Conservation (phyloP, 2,113 vertebrate species). For the Albula goreensis region DNA sequence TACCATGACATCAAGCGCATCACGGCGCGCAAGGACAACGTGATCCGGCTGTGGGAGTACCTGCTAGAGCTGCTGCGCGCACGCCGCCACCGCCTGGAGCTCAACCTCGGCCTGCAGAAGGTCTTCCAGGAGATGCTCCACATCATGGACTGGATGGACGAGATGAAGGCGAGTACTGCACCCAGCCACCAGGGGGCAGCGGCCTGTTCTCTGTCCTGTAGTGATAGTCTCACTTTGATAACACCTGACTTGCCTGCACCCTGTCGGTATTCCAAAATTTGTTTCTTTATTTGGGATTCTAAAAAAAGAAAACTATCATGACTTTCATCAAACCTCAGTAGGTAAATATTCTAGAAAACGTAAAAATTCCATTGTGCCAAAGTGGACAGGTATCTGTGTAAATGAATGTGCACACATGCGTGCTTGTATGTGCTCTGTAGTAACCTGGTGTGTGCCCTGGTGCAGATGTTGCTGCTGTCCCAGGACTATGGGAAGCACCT, state of each 20-base stretch:
- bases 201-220: background rate
- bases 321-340: too few species aligned
- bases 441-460: background rate
- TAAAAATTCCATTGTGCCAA: too few species aligned
- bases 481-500: constrained; percentile 96
- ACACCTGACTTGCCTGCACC: too few species aligned
- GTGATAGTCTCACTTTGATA: too few species aligned
- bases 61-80: constrained; percentile 90
- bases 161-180: constrained; percentile 89
- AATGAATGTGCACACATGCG: too few species aligned
- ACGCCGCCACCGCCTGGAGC: constrained; percentile 85
- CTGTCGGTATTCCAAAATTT: too few species aligned
- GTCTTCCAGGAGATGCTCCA: constrained; percentile 98
- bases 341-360: too few species aligned
- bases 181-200: background rate
- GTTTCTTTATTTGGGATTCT: too few species aligned
- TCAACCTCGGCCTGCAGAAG: constrained; percentile 90
- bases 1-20: constrained; percentile 95
- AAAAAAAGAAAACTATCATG: too few species aligned
- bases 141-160: constrained; percentile 99
- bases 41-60: constrained; percentile 93
- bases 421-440: background rate
- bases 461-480: constrained; percentile 73
- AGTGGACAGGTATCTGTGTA: too few species aligned
- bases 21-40: constrained; percentile 86